Conservation (phyloP, 2,888 invertebrate genomes). For the Pherbina coryleti region DNA sequence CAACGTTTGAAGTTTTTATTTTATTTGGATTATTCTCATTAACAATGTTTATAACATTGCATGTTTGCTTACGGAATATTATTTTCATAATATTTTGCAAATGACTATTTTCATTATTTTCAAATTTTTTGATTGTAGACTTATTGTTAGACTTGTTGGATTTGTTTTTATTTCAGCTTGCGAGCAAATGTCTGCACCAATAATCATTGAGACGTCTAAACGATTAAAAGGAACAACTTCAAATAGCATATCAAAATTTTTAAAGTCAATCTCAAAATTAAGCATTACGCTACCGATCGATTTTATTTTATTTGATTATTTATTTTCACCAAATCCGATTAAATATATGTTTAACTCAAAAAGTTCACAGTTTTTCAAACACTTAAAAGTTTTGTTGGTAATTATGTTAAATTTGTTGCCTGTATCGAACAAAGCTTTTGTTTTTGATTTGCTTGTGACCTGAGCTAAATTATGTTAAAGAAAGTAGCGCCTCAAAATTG, state of each 20-base stretch:
- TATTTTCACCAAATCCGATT: slow-evolving; percentile 37
- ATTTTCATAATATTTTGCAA: slow-evolving; percentile 24
- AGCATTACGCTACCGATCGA: slow-evolving; percentile 31
- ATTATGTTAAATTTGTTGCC: background rate
- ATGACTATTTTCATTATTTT: background rate
- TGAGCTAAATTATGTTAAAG: too few species aligned
- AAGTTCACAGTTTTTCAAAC: too few species aligned
- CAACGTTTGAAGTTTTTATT: too few species aligned
- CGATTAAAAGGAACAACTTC: slow-evolving; percentile 33
- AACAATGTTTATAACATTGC: too few species aligned
- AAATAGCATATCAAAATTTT: slow-evolving; percentile 34
- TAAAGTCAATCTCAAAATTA: slow-evolving; percentile 10
- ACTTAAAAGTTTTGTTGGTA: slow-evolving; percentile 5
- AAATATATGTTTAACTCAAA: slow-evolving; percentile 30
- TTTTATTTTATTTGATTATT: too few species aligned
- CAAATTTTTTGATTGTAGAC: slow-evolving; percentile 14
- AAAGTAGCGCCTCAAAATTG: too few species aligned
- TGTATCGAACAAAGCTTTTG: background rate
- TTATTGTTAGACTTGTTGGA: too few species aligned
- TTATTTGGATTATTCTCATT: too few species aligned
- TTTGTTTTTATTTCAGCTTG: slow-evolving; percentile 27
- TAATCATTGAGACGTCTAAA: slow-evolving; percentile 26
- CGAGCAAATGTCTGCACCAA: slow-evolving; percentile 32
- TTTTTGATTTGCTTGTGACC: too few species aligned
- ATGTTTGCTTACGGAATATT: too few species aligned